Conservation (phyloP, 2,113 vertebrate genomes). For the Oncorhynchus mykiss region DNA sequence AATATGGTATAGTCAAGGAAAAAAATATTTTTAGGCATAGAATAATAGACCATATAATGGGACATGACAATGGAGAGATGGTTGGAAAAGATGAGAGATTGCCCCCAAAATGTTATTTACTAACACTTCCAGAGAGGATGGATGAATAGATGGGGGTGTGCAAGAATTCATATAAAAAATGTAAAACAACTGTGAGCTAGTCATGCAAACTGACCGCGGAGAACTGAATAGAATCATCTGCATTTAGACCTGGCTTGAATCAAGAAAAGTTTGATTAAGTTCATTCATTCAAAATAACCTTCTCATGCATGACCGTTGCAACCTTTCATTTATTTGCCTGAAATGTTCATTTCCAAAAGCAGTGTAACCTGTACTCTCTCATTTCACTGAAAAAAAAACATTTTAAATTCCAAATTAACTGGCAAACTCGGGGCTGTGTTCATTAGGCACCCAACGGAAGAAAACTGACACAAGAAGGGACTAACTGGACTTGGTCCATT, state of each 20-base stretch:
- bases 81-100: not conserved
- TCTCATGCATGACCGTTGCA: not conserved
- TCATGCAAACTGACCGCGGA: not conserved
- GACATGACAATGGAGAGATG: not conserved
- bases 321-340: slow-evolving; percentile 4
- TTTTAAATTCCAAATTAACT: too few species aligned
- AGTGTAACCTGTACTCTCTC: not conserved
- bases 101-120: too few species aligned
- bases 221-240: not conserved
- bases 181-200: not conserved
- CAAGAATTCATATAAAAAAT: not conserved
- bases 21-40: not conserved
- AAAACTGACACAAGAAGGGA: too few species aligned
- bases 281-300: not conserved
- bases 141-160: not conserved
- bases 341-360: not conserved
- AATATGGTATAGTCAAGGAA: not conserved
- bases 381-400: too few species aligned
- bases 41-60: not conserved
- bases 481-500: too few species aligned
- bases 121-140: not conserved
- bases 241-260: too few species aligned
- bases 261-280: too few species aligned
- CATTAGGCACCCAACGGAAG: too few species aligned
- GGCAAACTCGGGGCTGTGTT: too few species aligned